These are phyloP conservation scores for Leptestheria dahalacensis DNA, from an alignment of 1,140 invertebrate species.

Conservation along the genomic window DNA sequence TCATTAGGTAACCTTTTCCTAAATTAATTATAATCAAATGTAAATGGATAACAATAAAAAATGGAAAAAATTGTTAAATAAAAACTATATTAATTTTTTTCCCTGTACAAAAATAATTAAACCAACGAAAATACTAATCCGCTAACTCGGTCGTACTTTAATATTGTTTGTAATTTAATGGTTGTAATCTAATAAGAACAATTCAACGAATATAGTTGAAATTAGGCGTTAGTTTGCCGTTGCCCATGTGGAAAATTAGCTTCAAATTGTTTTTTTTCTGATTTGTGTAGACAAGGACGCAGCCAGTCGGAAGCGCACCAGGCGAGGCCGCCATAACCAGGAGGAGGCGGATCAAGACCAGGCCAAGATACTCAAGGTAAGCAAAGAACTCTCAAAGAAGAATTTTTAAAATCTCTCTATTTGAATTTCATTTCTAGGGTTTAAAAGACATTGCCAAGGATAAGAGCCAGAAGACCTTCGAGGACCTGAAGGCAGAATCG, in stretches of 20 bases:
- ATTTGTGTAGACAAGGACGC: slow-evolving; percentile 52
- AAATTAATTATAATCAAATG: too few relatives aligned
- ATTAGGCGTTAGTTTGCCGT: too few relatives aligned
- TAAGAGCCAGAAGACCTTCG: slow-evolving; percentile 46
- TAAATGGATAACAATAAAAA: too few relatives aligned
- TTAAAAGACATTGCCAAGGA: slow-evolving; percentile 96
- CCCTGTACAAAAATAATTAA: too few relatives aligned
- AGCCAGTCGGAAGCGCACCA: slow-evolving; percentile 81
- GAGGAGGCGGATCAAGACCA: slow-evolving; percentile 79
- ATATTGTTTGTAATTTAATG: too few relatives aligned
- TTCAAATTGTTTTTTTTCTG: neutral
- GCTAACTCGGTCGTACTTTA: too few relatives aligned
- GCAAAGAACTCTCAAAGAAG: neutral
- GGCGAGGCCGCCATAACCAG: slow-evolving; percentile 48
- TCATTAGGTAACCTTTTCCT: slow-evolving; percentile 3
- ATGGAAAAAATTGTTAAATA: too few relatives aligned
- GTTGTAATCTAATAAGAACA: too few relatives aligned
- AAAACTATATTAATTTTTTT: too few relatives aligned
- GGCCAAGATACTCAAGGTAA: slow-evolving; percentile 78
- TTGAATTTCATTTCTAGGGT: slow-evolving; percentile 35
- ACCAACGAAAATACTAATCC: too few relatives aligned
- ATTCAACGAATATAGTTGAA: too few relatives aligned
- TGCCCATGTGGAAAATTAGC: too few relatives aligned
- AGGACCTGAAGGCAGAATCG: slow-evolving; percentile 46
- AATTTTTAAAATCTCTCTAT: slow-evolving; percentile 3